phyloP scores from a whole-genome alignment of 1,140 invertebrate species.

The Bicyclus anynana region DNA sequence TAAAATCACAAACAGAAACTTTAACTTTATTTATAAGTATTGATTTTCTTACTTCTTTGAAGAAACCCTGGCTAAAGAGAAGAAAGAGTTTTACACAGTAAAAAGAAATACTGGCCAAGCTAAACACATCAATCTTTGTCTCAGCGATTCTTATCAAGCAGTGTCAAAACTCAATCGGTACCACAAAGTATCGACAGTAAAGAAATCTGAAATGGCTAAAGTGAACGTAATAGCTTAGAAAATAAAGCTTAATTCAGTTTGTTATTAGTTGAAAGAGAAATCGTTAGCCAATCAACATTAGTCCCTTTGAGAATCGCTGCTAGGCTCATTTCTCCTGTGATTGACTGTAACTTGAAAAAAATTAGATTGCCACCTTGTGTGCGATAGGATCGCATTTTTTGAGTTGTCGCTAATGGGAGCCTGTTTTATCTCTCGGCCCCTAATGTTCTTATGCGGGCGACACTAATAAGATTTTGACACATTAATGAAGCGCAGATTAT shows the following conservation, averaged over 20 bases:
- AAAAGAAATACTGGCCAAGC: not conserved
- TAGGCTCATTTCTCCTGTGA: conserved; percentile 69
- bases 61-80: too few species aligned
- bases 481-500: conserved; percentile 60
- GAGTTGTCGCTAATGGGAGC: conserved; percentile 61
- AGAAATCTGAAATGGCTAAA: conserved; percentile 15
- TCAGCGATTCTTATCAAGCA: conserved; percentile 24
- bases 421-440: conserved; percentile 70
- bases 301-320: conserved; percentile 52
- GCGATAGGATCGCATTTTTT: conserved; percentile 69
- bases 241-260: conserved; percentile 16
- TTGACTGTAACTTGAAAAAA: conserved; percentile 69
- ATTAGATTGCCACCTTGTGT: conserved; percentile 71
- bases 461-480: conserved; percentile 73
- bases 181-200: conserved; percentile 18
- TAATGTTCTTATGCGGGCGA: conserved; percentile 73
- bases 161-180: conserved; percentile 18
- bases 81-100: not conserved
- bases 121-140: conserved; percentile 25
- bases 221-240: conserved; percentile 8
- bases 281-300: conserved; percentile 61
- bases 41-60: too few species aligned
- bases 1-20: too few species aligned
- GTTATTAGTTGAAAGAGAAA: not conserved
- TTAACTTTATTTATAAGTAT: too few species aligned